A percentile compares a stretch with the other conserved stretches of the same genome.
Evolutionary conservation across 2,888 invertebrate species (phyloP).

Genomic region (Mythimna ferrago): DNA sequence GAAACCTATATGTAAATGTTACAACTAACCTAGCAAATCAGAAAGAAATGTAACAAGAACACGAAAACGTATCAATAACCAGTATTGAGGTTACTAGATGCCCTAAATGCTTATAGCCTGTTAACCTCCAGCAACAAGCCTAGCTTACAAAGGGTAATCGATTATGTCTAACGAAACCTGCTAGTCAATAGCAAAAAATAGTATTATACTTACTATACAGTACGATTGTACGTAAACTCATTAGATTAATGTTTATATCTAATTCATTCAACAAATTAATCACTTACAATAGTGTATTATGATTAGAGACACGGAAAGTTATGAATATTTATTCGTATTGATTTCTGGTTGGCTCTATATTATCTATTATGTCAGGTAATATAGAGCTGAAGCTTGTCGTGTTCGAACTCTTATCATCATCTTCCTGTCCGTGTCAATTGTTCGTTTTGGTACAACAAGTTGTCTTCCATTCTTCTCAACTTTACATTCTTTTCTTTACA

Average conservation of each 20-base stretch:
- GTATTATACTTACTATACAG: background rate
- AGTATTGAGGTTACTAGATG: conserved; percentile 33
- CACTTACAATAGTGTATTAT: conserved; percentile 4
- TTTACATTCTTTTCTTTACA: too few relatives aligned
- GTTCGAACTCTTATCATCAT: background rate
- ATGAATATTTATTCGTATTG: conserved; percentile 37
- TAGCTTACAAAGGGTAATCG: conserved; percentile 36
- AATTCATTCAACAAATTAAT: conserved; percentile 36
- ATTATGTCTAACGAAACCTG: conserved; percentile 29
- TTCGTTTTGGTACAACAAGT: background rate
- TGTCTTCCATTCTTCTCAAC: background rate
- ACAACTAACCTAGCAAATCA: background rate
- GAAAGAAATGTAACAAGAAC: background rate
- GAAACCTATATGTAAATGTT: background rate
- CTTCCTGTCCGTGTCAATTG: background rate
- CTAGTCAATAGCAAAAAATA: background rate
- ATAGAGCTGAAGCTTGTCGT: background rate
- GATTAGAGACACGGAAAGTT: background rate
- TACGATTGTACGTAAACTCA: background rate
- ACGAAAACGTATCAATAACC: conserved; percentile 21
- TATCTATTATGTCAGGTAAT: conserved; percentile 3
- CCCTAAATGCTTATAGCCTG: conserved; percentile 35
- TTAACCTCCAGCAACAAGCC: conserved; percentile 21
- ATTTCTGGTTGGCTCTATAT: conserved; percentile 3
- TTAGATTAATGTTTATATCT: conserved; percentile 26